phyloP scores from a whole-genome alignment of 2,113 vertebrate species.

The Diadophis punctatus region DNA sequence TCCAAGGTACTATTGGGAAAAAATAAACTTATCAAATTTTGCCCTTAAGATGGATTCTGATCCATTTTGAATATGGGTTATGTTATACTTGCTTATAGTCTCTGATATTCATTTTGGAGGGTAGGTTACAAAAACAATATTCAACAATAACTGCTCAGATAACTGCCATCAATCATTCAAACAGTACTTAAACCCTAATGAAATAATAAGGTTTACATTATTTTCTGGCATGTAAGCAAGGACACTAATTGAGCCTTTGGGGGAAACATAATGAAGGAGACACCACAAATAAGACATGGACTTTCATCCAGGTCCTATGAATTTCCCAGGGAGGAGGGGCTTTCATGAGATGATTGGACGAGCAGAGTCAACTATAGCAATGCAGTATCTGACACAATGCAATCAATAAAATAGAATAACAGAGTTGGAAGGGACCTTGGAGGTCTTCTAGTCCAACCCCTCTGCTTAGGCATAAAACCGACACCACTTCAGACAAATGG shows the following conservation, averaged over 20 bases:
- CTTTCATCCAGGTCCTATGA: not conserved
- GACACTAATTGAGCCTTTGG: not conserved
- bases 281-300: not conserved
- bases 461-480: too few species aligned
- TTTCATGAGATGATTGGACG: not conserved
- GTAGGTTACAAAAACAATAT: not conserved
- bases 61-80: not conserved
- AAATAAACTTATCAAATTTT: not conserved
- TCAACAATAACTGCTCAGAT: not conserved
- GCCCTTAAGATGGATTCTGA: not conserved
- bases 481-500: too few species aligned
- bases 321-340: not conserved
- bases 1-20: not conserved
- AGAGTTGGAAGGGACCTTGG: too few species aligned
- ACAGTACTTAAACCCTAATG: not conserved
- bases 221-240: not conserved
- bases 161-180: not conserved
- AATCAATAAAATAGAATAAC: not conserved
- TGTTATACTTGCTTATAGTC: not conserved
- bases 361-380: not conserved
- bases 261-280: not conserved
- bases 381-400: not conserved
- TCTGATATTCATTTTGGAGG: not conserved
- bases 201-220: not conserved
- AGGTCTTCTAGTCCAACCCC: too few species aligned